Conservation (phyloP, 1,140 invertebrate species). For the Eueides isabella region DNA sequence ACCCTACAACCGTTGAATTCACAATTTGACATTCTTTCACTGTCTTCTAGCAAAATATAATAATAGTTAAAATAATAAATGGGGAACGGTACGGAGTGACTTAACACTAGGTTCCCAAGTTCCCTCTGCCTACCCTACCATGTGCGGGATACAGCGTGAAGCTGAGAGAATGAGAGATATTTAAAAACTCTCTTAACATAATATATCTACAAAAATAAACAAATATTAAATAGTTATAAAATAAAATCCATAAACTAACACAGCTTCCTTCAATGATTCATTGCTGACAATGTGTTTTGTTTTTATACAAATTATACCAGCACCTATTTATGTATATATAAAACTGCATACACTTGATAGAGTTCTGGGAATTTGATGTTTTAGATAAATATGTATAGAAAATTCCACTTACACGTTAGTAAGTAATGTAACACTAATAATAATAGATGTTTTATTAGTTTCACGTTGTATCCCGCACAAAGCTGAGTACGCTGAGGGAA, state of each 20-base stretch:
- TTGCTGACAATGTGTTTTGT: neutral
- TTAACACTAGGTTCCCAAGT: too few species aligned
- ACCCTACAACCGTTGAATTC: too few species aligned
- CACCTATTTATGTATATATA: neutral
- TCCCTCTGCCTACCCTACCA: too few species aligned
- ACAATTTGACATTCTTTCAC: too few species aligned
- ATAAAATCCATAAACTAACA: constrained; percentile 8
- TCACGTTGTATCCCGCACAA: too few species aligned
- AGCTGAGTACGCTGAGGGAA: too few species aligned
- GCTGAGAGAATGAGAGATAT: too few species aligned
- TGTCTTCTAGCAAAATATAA: neutral
- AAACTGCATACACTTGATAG: neutral
- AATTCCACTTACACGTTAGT: neutral
- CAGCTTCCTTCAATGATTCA: constrained; percentile 2
- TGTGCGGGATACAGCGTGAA: too few species aligned
- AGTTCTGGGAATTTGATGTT: neutral
- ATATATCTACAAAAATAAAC: neutral
- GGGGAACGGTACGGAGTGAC: too few species aligned
- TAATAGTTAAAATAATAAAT: neutral
- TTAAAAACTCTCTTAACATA: neutral
- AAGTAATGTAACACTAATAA: neutral
- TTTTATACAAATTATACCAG: neutral
- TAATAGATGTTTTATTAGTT: too few species aligned
- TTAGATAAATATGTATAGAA: neutral
- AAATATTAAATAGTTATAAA: neutral